A percentile compares a stretch with the other conserved stretches of the same genome.
Conservation (phyloP, 2,888 invertebrate genomes). For the Rhabditoides inermis region DNA sequence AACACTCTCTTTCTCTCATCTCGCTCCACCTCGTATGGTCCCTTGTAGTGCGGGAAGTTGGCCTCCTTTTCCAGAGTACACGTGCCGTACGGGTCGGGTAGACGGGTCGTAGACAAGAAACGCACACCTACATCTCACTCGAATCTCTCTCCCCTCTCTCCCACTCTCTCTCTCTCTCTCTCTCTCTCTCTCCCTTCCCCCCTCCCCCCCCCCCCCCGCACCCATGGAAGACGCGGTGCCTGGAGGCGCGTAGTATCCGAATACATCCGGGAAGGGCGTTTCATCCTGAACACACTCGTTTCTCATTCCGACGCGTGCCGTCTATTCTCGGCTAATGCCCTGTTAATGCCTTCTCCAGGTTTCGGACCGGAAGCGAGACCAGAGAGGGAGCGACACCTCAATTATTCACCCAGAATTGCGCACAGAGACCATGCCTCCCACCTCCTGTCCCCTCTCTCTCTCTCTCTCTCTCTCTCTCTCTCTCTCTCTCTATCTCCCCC, state of each 20-base stretch:
- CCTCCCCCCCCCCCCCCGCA: too few relatives aligned
- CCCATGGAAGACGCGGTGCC: slow-evolving; percentile 39
- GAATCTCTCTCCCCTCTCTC: slow-evolving; percentile 18
- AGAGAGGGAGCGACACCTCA: too few relatives aligned
- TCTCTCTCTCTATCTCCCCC: too few relatives aligned
- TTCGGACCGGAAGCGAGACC: too few relatives aligned
- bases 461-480: too few relatives aligned
- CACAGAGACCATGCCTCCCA: too few relatives aligned
- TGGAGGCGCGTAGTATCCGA: slow-evolving; percentile 38
- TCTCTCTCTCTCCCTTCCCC: too few relatives aligned
- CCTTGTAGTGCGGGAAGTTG: slow-evolving; percentile 21
- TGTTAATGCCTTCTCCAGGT: too few relatives aligned
- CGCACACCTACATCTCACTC: slow-evolving; percentile 38
- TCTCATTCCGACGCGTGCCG: not conserved
- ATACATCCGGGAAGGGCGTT: slow-evolving; percentile 28
- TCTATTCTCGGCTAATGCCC: not conserved
- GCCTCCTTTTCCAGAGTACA: slow-evolving; percentile 40
- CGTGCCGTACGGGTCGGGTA: slow-evolving; percentile 51
- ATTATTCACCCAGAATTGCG: too few relatives aligned
- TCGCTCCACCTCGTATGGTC: slow-evolving; percentile 20
- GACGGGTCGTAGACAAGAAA: slow-evolving; percentile 47
- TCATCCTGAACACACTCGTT: slow-evolving; percentile 14
- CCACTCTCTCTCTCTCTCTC: not conserved
- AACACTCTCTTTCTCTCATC: not conserved
- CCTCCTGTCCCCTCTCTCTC: too few relatives aligned